Conservation (phyloP, 1,140 invertebrate genomes). For the Drosophila melanica region DNA sequence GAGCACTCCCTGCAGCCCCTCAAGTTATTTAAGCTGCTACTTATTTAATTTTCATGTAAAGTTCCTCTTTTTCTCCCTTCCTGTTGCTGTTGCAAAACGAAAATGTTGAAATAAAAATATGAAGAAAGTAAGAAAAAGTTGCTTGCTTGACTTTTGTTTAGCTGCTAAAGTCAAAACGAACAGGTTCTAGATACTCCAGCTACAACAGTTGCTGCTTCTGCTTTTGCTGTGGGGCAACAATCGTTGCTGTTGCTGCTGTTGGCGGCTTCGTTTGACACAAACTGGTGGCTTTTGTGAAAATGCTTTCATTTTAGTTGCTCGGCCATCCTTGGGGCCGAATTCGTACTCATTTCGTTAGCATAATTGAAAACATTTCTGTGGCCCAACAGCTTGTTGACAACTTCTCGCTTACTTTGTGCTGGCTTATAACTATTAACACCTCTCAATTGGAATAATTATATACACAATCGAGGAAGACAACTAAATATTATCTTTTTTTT, state of each 20-base stretch:
- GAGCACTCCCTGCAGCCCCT: slow-evolving; percentile 20
- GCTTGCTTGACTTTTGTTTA: slow-evolving; percentile 29
- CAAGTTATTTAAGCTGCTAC: slow-evolving; percentile 73
- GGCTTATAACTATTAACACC: slow-evolving; percentile 3
- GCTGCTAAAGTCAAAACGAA: slow-evolving; percentile 20
- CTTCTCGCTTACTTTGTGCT: background rate
- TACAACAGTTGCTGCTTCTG: slow-evolving; percentile 12
- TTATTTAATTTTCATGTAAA: slow-evolving; percentile 82
- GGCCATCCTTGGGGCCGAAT: slow-evolving; percentile 14
- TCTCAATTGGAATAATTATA: background rate
- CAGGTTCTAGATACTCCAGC: slow-evolving; percentile 18
- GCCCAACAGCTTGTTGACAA: slow-evolving; percentile 24
- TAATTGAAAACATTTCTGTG: slow-evolving; percentile 36
- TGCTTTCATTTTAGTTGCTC: slow-evolving; percentile 13
- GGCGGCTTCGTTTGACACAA: slow-evolving; percentile 41
- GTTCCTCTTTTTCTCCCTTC: slow-evolving; percentile 34
- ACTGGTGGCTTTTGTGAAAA: slow-evolving; percentile 31
- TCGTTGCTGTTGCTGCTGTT: slow-evolving; percentile 14
- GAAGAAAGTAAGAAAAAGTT: slow-evolving; percentile 21
- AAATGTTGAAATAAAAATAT: slow-evolving; percentile 17
- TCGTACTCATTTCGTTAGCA: slow-evolving; percentile 23
- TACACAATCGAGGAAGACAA: background rate
- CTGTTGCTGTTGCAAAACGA: background rate
- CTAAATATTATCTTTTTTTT: too few species aligned
- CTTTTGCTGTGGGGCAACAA: slow-evolving; percentile 10